Evolutionary conservation across 2,113 vertebrate species (phyloP).

Genomic region (Pitta sordida): DNA sequence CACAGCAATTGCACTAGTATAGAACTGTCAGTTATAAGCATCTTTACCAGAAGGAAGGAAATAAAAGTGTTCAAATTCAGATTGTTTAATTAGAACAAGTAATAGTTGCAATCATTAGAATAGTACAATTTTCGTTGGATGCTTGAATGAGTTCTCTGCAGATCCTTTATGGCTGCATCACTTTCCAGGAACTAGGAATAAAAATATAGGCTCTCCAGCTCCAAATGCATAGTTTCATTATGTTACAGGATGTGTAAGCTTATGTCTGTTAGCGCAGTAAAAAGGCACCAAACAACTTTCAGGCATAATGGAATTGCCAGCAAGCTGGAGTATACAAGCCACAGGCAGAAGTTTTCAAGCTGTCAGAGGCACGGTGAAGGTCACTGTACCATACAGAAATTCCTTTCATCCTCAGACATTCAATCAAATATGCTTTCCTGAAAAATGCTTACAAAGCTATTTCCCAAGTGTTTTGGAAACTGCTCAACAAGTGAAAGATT

Average conservation of each 20-base stretch:
- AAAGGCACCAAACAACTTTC: constrained; percentile 2
- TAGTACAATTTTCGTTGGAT: neutral
- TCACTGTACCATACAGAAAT: neutral
- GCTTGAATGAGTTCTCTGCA: neutral
- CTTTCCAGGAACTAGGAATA: neutral
- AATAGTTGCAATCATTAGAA: constrained; percentile 1
- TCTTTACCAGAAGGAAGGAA: constrained; percentile 9
- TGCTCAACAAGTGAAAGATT: neutral
- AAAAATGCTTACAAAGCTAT: neutral
- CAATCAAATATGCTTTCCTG: neutral
- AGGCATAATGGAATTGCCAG: neutral
- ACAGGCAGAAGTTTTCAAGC: neutral
- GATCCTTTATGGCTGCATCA: neutral
- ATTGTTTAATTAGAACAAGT: neutral
- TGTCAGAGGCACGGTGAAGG: neutral
- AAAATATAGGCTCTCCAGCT: neutral
- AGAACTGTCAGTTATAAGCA: neutral
- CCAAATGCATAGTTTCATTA: neutral
- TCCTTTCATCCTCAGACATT: neutral
- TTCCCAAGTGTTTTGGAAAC: neutral
- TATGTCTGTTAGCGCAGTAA: neutral
- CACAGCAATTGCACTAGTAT: neutral
- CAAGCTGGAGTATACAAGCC: neutral
- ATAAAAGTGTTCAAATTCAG: neutral
- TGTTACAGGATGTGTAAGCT: neutral